Percentiles rank a stretch among this genome's conserved stretches.
Evolutionary conservation across 2,113 vertebrate genomes (phyloP).

Genomic region (Megaleporinus macrocephalus): DNA sequence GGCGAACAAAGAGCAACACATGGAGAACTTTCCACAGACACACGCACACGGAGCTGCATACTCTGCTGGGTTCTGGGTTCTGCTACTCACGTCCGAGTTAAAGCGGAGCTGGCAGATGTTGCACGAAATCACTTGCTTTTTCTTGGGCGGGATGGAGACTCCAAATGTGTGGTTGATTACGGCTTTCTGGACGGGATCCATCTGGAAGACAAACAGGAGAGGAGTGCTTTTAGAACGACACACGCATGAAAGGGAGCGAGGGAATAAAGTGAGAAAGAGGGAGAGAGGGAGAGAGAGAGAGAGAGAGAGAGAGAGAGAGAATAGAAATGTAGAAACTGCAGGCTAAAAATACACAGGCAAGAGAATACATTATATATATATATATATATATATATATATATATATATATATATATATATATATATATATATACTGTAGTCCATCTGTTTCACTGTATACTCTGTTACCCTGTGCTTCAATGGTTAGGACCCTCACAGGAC

Average conservation of each 20-base stretch:
- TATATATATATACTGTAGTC: too few relatives aligned
- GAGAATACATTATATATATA: too few relatives aligned
- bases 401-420: too few relatives aligned
- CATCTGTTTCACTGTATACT: too few relatives aligned
- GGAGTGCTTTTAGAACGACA: conserved; percentile 14
- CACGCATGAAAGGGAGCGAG: not conserved
- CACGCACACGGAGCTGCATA: not conserved
- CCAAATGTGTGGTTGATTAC: conserved; percentile 99
- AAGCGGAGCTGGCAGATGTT: conserved; percentile 96
- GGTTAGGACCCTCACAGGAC: too few relatives aligned
- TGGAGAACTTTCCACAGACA: conserved; percentile 29
- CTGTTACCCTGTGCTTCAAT: too few relatives aligned
- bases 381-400: too few relatives aligned
- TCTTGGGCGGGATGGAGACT: conserved; percentile 90
- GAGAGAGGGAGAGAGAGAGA: not conserved
- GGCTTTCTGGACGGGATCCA: conserved; percentile 99
- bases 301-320: not conserved
- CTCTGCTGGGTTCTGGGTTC: conserved; percentile 27
- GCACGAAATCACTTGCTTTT: conserved; percentile 95
- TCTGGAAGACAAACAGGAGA: conserved; percentile 76
- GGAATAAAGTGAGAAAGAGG: too few relatives aligned
- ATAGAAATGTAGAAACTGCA: not conserved
- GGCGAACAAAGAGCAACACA: conserved; percentile 4
- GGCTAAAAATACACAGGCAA: too few relatives aligned
- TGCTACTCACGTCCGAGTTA: conserved; percentile 93